A percentile compares a stretch with the other conserved stretches of the same genome.
Evolutionary conservation across 2,888 invertebrate species (phyloP).

Genomic region (Drosophila nigricruria): DNA sequence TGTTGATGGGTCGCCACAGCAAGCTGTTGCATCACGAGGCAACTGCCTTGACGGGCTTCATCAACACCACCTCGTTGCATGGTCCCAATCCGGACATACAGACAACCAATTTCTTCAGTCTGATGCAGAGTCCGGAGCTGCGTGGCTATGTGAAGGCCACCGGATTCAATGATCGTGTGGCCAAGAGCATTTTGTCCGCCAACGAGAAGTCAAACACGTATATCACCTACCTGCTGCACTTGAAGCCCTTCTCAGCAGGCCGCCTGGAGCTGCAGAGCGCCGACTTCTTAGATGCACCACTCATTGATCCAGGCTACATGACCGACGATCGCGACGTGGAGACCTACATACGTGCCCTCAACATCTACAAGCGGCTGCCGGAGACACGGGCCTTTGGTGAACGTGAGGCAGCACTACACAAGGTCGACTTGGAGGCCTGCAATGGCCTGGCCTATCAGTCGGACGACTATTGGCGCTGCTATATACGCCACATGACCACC

Average conservation of each 20-base stretch:
- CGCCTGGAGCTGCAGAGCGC: conserved; percentile 86
- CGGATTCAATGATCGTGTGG: conserved; percentile 80
- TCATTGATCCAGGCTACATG: conserved; percentile 88
- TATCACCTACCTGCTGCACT: conserved; percentile 80
- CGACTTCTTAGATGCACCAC: conserved; percentile 87
- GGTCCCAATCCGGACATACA: conserved; percentile 87
- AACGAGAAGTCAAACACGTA: conserved; percentile 82
- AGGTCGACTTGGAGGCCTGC: conserved; percentile 92
- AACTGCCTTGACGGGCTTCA: conserved; percentile 87
- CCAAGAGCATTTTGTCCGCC: conserved; percentile 80
- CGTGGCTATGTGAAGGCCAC: conserved; percentile 82
- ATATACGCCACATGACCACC: conserved; percentile 90
- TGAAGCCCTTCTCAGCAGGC: conserved; percentile 86
- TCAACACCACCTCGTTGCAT: conserved; percentile 86
- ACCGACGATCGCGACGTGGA: conserved; percentile 86
- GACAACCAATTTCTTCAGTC: conserved; percentile 86
- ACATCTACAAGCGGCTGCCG: conserved; percentile 82
- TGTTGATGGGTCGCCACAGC: conserved; percentile 86
- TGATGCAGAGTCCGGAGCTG: conserved; percentile 84
- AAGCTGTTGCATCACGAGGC: conserved; percentile 86
- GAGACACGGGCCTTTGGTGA: conserved; percentile 85
- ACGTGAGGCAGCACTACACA: conserved; percentile 86
- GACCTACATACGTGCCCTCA: conserved; percentile 82
- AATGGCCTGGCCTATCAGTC: conserved; percentile 89
- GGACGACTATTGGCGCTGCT: conserved; percentile 95